A percentile compares a stretch with the other conserved stretches of the same genome.
phyloP scores from a whole-genome alignment of 1,140 invertebrate genomes.

The Caerostris extrusa region DNA sequence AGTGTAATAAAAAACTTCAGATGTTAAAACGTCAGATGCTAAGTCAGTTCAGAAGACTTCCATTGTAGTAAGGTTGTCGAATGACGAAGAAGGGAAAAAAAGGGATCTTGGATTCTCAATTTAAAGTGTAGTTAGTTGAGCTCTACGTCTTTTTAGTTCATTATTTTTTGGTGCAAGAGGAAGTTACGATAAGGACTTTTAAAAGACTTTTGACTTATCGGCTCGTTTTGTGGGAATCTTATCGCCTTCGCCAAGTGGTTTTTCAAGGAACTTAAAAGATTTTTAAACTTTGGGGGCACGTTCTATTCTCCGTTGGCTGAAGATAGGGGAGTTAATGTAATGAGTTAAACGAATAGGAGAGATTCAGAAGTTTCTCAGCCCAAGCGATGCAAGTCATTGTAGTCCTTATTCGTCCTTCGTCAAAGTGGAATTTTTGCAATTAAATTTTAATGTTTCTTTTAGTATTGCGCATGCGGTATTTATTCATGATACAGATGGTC shows the following conservation, averaged over 20 bases:
- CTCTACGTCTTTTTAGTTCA: conserved; percentile 54
- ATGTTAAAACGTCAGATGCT: conserved; percentile 44
- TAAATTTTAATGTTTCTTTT: too few relatives aligned
- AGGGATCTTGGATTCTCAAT: conserved; percentile 23
- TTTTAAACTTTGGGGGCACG: conserved; percentile 29
- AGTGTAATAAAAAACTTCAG: conserved; percentile 26
- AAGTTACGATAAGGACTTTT: conserved; percentile 55
- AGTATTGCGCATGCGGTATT: too few relatives aligned
- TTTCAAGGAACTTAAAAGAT: conserved; percentile 1
- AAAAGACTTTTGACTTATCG: conserved; percentile 64
- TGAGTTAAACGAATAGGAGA: not conserved
- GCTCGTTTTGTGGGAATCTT: conserved; percentile 56
- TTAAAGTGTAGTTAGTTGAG: conserved; percentile 56
- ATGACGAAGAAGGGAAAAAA: not conserved
- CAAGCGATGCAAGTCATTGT: too few relatives aligned
- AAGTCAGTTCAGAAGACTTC: conserved; percentile 7
- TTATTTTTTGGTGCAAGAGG: conserved; percentile 8
- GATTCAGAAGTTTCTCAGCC: not conserved
- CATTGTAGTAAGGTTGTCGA: conserved; percentile 34
- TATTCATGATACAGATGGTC: too few relatives aligned
- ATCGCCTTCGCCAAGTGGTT: conserved; percentile 34
- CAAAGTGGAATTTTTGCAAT: too few relatives aligned
- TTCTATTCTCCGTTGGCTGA: not conserved
- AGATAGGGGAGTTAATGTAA: conserved; percentile 14
- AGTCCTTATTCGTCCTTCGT: too few relatives aligned